phyloP scores from a whole-genome alignment of 2,888 invertebrate species.

The Aleiodes alternator region DNA sequence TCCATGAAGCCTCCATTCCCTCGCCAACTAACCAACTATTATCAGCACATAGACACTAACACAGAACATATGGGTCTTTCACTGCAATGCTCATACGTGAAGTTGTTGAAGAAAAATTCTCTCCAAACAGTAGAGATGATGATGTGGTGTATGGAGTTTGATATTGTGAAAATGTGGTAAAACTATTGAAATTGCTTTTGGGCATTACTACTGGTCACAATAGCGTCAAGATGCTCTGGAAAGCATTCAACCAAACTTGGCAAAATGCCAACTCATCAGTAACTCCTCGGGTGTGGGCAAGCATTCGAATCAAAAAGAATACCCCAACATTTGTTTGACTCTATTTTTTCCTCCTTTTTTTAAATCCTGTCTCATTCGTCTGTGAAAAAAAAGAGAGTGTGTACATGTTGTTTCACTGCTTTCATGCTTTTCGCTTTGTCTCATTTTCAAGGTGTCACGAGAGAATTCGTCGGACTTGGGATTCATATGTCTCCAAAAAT shows the following conservation, averaged over 20 bases:
- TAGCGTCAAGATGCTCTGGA: conserved; percentile 61
- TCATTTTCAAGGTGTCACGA: too few species aligned
- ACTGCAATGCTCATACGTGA: conserved; percentile 32
- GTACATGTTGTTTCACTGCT: background rate
- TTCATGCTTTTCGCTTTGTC: too few species aligned
- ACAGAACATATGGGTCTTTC: conserved; percentile 16
- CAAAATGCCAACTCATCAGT: conserved; percentile 65
- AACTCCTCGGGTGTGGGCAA: conserved; percentile 47
- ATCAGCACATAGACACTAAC: conserved; percentile 1
- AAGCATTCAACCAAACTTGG: conserved; percentile 60
- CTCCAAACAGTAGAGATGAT: background rate
- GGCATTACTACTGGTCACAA: conserved; percentile 54
- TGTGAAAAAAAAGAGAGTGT: conserved; percentile 52
- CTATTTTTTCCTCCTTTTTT: conserved; percentile 25
- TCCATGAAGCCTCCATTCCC: conserved; percentile 23
- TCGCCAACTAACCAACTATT: conserved; percentile 8
- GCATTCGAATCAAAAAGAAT: conserved; percentile 42
- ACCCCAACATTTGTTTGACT: conserved; percentile 27
- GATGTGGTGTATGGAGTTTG: background rate
- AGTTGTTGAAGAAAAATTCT: conserved; percentile 12
- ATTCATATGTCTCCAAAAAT: too few species aligned
- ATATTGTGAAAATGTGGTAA: conserved; percentile 55
- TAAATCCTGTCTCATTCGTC: conserved; percentile 3
- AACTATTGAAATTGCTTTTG: conserved; percentile 61
- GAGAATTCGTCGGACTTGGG: too few species aligned